Conservation (phyloP, 2,797 vertebrate genomes). For the Eulemur rubriventer region DNA sequence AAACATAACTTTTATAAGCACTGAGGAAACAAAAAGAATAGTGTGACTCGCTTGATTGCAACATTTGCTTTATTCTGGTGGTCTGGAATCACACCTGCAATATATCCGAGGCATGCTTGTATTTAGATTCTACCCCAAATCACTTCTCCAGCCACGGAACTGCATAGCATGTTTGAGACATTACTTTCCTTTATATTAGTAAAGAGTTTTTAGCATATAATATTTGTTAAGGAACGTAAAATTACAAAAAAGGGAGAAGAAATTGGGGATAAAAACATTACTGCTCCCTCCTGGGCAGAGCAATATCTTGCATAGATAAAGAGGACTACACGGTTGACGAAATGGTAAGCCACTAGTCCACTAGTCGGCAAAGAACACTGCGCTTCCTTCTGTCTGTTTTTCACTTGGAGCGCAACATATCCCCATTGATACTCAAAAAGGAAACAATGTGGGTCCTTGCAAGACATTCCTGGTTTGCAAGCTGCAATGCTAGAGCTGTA, state of each 20-base stretch:
- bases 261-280: not conserved
- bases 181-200: not conserved
- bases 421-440: not conserved
- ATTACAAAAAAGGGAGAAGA: not conserved
- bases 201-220: not conserved
- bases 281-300: not conserved
- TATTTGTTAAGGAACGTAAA: not conserved
- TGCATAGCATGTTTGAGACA: not conserved
- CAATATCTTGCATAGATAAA: not conserved
- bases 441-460: not conserved
- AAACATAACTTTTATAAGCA: not conserved
- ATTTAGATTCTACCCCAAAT: not conserved
- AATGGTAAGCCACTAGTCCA: not conserved
- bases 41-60: not conserved
- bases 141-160: not conserved
- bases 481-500: not conserved
- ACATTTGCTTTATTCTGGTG: not conserved
- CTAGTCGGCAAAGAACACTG: not conserved
- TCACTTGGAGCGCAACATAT: not conserved
- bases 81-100: not conserved
- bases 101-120: not conserved
- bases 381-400: not conserved
- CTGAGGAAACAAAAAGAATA: not conserved
- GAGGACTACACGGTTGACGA: not conserved
- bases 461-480: not conserved